Evolutionary conservation across 1,140 invertebrate species (phyloP).

Genomic region (Drosophila sproati): DNA sequence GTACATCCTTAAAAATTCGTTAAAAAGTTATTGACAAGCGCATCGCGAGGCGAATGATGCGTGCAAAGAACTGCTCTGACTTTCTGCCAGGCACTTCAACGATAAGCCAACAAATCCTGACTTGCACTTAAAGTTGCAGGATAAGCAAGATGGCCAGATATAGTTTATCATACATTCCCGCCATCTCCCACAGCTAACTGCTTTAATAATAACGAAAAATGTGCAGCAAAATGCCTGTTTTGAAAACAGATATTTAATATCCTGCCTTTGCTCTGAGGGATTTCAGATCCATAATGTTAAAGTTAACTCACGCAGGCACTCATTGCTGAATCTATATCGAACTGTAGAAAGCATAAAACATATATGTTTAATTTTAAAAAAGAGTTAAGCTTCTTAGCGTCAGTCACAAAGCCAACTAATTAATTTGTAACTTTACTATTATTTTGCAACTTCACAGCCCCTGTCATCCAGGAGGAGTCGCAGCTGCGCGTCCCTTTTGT

Average conservation of each 20-base stretch:
- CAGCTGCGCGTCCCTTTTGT: conserved; percentile 51
- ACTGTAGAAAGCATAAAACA: background rate
- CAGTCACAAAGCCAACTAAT: conserved; percentile 60
- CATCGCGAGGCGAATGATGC: conserved; percentile 20
- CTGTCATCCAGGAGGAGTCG: background rate
- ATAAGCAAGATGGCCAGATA: conserved; percentile 4
- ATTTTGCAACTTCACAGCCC: conserved; percentile 11
- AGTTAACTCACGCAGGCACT: too few species aligned
- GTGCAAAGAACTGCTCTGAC: conserved; percentile 22
- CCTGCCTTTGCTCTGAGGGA: too few species aligned
- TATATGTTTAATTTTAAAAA: background rate
- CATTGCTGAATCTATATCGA: too few species aligned
- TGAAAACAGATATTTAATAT: background rate
- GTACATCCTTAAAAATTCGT: conserved; percentile 57
- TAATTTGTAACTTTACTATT: conserved; percentile 72
- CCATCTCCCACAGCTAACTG: background rate
- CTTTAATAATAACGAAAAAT: background rate
- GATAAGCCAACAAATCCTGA: conserved; percentile 45
- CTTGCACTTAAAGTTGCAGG: conserved; percentile 30
- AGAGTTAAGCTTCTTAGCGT: conserved; percentile 28
- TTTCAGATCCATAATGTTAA: too few species aligned
- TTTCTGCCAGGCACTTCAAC: conserved; percentile 25
- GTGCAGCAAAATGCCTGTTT: background rate
- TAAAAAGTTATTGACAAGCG: conserved; percentile 63
- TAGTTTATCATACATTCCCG: conserved; percentile 21